These are phyloP conservation scores for Drosophila parabipectinata DNA, from an alignment of 1,140 invertebrate genomes.

Conservation along the genomic window DNA sequence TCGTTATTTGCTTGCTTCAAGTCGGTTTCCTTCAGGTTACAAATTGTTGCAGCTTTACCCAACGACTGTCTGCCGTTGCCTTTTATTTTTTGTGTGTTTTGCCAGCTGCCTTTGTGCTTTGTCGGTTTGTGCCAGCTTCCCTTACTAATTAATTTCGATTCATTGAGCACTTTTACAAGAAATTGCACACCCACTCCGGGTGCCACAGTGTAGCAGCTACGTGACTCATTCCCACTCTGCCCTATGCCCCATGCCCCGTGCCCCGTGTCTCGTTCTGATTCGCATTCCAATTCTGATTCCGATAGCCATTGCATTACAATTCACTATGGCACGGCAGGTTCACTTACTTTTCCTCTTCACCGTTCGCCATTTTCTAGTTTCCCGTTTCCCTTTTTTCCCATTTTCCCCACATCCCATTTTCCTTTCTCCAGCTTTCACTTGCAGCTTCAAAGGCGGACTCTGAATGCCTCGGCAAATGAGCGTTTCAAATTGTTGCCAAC, in stretches of 20 bases:
- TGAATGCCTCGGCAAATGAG: constrained; percentile 72
- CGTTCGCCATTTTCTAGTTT: constrained; percentile 14
- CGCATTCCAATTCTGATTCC: constrained; percentile 44
- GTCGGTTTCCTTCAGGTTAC: constrained; percentile 77
- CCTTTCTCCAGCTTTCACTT: constrained; percentile 21
- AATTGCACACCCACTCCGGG: constrained; percentile 75
- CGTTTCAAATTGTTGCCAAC: constrained; percentile 78
- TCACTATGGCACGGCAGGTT: constrained; percentile 48
- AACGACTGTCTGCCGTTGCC: constrained; percentile 21
- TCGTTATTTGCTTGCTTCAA: constrained; percentile 61
- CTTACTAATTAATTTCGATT: constrained; percentile 82
- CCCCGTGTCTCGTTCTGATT: constrained; percentile 4
- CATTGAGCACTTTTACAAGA: constrained; percentile 82
- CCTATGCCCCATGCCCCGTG: not conserved
- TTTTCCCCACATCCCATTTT: constrained; percentile 24
- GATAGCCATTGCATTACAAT: constrained; percentile 71
- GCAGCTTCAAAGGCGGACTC: constrained; percentile 61
- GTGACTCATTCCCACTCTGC: constrained; percentile 32
- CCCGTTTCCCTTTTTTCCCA: constrained; percentile 2
- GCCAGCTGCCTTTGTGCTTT: constrained; percentile 37
- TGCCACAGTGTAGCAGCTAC: constrained; percentile 39
- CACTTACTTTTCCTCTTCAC: constrained; percentile 29
- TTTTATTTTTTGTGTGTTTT: constrained; percentile 24
- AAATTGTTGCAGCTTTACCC: constrained; percentile 60
- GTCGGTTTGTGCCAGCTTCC: constrained; percentile 61